These are phyloP conservation scores for Smithornis capensis DNA, from an alignment of 2,113 vertebrate species.

Conservation along the genomic window DNA sequence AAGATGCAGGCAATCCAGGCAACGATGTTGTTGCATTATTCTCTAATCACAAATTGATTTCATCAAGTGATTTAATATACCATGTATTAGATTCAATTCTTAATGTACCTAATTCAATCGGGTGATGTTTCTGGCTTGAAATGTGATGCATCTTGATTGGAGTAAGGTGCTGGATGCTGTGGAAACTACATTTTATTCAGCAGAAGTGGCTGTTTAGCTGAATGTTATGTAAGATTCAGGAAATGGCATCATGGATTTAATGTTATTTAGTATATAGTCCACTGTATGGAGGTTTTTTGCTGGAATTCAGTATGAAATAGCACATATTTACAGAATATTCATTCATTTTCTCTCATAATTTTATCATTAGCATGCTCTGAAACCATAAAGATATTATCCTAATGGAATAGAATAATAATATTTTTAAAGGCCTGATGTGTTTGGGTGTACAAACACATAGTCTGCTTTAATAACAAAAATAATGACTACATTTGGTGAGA, in stretches of 20 bases:
- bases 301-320: background rate
- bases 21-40: background rate
- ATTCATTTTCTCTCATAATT: background rate
- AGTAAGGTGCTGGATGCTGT: background rate
- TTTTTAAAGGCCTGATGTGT: background rate
- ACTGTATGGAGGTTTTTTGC: background rate
- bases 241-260: background rate
- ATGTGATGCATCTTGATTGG: conserved; percentile 4
- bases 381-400: background rate
- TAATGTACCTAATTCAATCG: conserved; percentile 39
- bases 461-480: background rate
- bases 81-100: conserved; percentile 18
- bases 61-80: conserved; percentile 24
- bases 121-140: conserved; percentile 8
- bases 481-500: background rate
- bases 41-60: conserved; percentile 30
- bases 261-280: background rate
- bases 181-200: background rate
- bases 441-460: background rate
- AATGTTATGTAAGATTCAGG: background rate
- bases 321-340: background rate
- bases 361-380: background rate
- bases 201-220: background rate
- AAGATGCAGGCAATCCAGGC: background rate
- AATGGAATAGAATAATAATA: background rate